Base-by-base conservation (phyloP, 2,797 vertebrate genomes). In the Malurus splendens region DNA sequence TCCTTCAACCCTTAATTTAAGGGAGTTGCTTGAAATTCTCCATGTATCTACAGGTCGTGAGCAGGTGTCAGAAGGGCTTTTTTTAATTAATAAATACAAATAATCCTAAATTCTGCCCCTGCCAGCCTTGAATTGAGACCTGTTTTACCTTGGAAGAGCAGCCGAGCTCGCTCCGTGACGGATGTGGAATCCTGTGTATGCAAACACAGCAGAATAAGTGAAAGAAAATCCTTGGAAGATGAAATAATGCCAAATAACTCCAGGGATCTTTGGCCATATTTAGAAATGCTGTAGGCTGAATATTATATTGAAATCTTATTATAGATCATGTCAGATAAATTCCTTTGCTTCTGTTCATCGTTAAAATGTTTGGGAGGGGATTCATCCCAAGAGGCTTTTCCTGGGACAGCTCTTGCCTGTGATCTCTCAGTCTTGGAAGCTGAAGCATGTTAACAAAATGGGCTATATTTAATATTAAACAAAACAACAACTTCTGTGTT, bases 211-310 rank as follows among this genome's bases (percentile, higher is more conserved):
- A 90, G 88, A 82, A 91, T 9, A 64, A 94, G 78, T 80, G 88
- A 84, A 94, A 93, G 93, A 51, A 93, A 93, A 93, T 86, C 93
- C 90, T 92, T 91, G 90, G 67, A 15, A 74, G 94, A 86, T 94
- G 92, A 94, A 94, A 93, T 93, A 86, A 91, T 88, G 94, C 86
- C 92, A 94, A 95, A 93, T 91, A 94, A 82, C 94, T 95, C 64
- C 81, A 85, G 92, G 77, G 90, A 79, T 92, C 86, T 90, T 92
- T 94, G 88, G 94, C 92, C 91, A 90, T 93, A 94, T 94, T 93
- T 94, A 95, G 91, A 88, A 94, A 90, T 94, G 86, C 93, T 94
- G 91, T 94, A 94, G 91, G 91, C 93, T 93, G 92, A 92, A 87
- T 78, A 78, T 94, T 92, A 89, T 89, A 93, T 94, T 91, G 93